These are phyloP conservation scores for Plodia interpunctella DNA, from an alignment of 1,140 invertebrate species.

Conservation along the genomic window DNA sequence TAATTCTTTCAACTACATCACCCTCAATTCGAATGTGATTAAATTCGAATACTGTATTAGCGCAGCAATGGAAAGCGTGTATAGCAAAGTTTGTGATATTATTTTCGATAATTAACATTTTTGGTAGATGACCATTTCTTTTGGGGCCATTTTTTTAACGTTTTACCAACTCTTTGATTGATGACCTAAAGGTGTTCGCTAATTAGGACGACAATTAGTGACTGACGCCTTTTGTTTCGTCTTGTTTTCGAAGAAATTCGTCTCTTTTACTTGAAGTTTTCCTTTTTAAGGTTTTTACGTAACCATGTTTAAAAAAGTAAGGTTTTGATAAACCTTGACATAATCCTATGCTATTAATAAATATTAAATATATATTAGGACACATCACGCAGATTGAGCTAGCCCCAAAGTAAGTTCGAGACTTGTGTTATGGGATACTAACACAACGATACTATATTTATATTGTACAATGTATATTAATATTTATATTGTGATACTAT, in stretches of 20 bases:
- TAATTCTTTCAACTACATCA: not conserved
- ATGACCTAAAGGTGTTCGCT: conserved; percentile 46
- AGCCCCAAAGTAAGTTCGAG: too few relatives aligned
- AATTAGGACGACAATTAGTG: conserved; percentile 51
- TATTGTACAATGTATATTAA: too few relatives aligned
- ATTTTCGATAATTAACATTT: conserved; percentile 3
- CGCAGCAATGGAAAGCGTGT: not conserved
- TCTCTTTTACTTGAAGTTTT: not conserved
- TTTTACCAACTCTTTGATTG: conserved; percentile 40
- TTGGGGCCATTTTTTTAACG: conserved; percentile 35
- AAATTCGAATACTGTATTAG: not conserved
- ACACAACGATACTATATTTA: too few relatives aligned
- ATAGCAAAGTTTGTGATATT: not conserved
- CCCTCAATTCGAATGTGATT: not conserved
- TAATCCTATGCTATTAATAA: too few relatives aligned
- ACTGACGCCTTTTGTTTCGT: conserved; percentile 26
- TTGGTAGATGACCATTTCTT: conserved; percentile 17
- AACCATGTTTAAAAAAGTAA: not conserved
- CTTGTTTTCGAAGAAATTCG: conserved; percentile 13
- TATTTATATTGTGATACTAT: too few relatives aligned
- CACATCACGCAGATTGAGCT: too few relatives aligned
- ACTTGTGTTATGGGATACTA: too few relatives aligned
- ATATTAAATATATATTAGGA: too few relatives aligned
- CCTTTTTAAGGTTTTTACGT: not conserved
- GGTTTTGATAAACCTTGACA: too few relatives aligned